phyloP scores from a whole-genome alignment of 1,140 invertebrate genomes.

The Drosophila cardini region DNA sequence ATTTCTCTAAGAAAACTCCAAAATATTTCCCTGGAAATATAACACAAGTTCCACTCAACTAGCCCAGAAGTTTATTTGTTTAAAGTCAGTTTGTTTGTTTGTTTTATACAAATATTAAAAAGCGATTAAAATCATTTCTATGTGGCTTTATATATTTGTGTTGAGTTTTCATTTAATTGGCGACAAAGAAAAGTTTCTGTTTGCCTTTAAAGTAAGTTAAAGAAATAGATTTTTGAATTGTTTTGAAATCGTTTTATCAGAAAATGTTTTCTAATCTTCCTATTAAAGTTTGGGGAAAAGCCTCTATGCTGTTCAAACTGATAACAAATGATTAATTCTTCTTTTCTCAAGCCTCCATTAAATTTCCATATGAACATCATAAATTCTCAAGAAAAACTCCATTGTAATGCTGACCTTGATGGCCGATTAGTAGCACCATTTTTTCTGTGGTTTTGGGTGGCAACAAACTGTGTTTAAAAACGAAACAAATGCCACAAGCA shows the following conservation, averaged over 20 bases:
- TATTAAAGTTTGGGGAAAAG: too few relatives aligned
- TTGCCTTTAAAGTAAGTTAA: too few relatives aligned
- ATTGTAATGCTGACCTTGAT: constrained; percentile 13
- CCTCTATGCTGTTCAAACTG: neutral
- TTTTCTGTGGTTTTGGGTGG: constrained; percentile 3
- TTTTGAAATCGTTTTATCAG: too few relatives aligned
- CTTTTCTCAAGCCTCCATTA: neutral
- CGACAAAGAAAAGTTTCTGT: neutral
- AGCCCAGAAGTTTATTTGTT: neutral
- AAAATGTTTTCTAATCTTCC: neutral
- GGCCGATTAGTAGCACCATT: constrained; percentile 30
- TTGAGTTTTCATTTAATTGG: neutral
- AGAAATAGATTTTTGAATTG: neutral
- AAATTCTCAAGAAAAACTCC: constrained; percentile 5
- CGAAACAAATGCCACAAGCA: constrained; percentile 24
- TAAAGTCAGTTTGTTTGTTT: too few relatives aligned
- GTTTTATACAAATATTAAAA: too few relatives aligned
- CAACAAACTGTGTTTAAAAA: constrained; percentile 22
- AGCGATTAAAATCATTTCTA: too few relatives aligned
- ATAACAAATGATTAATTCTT: constrained; percentile 10
- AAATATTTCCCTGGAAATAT: constrained; percentile 8
- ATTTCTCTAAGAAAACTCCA: constrained; percentile 2
- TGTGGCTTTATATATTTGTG: too few relatives aligned
- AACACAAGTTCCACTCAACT: neutral
- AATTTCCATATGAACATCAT: constrained; percentile 6